A percentile compares a stretch with the other conserved stretches of the same genome.
Conservation (phyloP, 2,797 vertebrate species). For the Trichosurus vulpecula region DNA sequence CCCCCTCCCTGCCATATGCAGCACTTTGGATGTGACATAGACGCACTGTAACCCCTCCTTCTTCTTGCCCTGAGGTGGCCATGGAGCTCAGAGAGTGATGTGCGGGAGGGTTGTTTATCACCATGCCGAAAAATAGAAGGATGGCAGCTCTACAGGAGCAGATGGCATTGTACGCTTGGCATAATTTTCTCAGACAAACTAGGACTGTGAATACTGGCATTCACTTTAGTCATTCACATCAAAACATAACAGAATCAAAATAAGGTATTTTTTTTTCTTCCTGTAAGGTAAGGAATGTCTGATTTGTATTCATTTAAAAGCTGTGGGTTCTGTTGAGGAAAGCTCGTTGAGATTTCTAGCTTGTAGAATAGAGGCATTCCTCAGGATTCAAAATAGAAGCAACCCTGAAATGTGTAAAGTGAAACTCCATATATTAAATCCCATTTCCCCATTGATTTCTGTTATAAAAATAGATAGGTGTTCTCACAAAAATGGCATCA, state of each 20-base stretch:
- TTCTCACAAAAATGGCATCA: conserved; percentile 33
- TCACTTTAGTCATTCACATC: conserved; percentile 79
- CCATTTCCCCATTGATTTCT: conserved; percentile 23
- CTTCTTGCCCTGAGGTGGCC: conserved; percentile 77
- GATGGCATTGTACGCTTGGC: conserved; percentile 84
- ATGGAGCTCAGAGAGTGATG: conserved; percentile 74
- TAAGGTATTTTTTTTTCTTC: conserved; percentile 54
- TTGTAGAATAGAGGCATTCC: background rate
- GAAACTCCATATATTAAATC: conserved; percentile 27
- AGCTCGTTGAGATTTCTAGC: background rate
- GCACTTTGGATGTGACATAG: conserved; percentile 57
- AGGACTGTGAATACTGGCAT: conserved; percentile 81
- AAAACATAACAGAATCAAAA: conserved; percentile 75
- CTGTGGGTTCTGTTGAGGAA: conserved; percentile 3
- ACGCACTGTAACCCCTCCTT: conserved; percentile 53
- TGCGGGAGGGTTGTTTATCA: conserved; percentile 80
- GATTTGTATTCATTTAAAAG: conserved; percentile 56
- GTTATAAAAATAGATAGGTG: background rate
- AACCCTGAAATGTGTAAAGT: conserved; percentile 23
- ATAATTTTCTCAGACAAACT: conserved; percentile 84
- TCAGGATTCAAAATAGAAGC: background rate
- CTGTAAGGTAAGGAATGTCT: conserved; percentile 62
- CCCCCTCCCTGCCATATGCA: conserved; percentile 61
- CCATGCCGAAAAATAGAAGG: conserved; percentile 80
- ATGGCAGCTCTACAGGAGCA: conserved; percentile 86